phyloP scores from a whole-genome alignment of 2,888 invertebrate species.

The Pseudoips prasinana region DNA sequence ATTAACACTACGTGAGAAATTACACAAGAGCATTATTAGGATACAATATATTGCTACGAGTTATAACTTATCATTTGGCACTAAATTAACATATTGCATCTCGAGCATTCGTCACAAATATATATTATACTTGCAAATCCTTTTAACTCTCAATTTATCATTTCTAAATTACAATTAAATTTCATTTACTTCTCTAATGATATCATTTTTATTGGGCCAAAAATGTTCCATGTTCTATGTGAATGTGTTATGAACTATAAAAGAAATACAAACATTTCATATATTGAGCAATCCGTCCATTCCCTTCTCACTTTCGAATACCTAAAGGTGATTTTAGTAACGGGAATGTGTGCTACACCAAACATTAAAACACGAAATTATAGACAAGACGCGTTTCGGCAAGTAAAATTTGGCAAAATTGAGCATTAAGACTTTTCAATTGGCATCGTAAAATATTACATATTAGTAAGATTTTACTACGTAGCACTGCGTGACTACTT shows the following conservation, averaged over 20 bases:
- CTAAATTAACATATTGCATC: conserved; percentile 82
- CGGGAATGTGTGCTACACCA: conserved; percentile 50
- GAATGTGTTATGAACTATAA: conserved; percentile 47
- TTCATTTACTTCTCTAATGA: conserved; percentile 60
- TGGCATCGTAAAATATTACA: conserved; percentile 70
- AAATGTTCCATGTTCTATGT: conserved; percentile 50
- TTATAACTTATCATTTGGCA: conserved; percentile 83
- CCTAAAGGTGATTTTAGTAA: conserved; percentile 34
- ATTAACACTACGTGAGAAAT: conserved; percentile 79
- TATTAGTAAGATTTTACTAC: conserved; percentile 59
- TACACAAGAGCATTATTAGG: conserved; percentile 79
- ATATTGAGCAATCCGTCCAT: conserved; percentile 70
- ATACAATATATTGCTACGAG: conserved; percentile 80
- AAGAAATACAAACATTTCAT: conserved; percentile 55
- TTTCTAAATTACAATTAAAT: conserved; percentile 65
- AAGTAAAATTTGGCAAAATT: conserved; percentile 82
- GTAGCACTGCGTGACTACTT: conserved; percentile 66
- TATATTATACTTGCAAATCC: conserved; percentile 63
- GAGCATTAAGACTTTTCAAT: conserved; percentile 78
- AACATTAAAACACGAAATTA: conserved; percentile 54
- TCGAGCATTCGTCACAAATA: conserved; percentile 75
- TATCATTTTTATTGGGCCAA: conserved; percentile 64
- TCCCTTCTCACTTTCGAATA: conserved; percentile 43
- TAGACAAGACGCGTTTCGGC: conserved; percentile 74
- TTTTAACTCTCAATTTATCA: conserved; percentile 60